Evolutionary conservation across 2,888 invertebrate species (phyloP), one percentile per base, ranked within the genome.

Genomic region (Oscheius onirici): DNA sequence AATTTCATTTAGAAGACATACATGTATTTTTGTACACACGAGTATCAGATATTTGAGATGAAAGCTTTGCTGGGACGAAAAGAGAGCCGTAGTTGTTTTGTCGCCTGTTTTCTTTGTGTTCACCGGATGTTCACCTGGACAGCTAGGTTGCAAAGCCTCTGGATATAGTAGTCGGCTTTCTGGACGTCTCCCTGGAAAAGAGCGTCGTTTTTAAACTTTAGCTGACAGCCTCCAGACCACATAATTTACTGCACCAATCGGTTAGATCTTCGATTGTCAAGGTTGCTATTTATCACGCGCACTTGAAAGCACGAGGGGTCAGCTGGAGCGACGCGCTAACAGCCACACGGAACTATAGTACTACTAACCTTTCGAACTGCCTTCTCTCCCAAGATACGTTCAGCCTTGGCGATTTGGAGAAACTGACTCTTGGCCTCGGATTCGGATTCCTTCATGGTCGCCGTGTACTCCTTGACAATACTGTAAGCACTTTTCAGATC

Each of bases 271-370:
- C 55, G 55, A 55, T 55, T 55, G 26, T 24, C 58, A 58, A 58
- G 58, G 58, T 58, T 58, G 58, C 41, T 41, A 58, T 58, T 43
- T 58, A 58, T 58, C 58, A 58, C 58, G 58, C 58, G 58, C 58
- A 58, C 58, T 58, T 20, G n/a, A 41, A 58, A 41, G 58, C 22
- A 41, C 41, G 55, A 55, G 55, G 55, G 41, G 58, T 58, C 58
- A 58, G 58, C 58, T 58, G 58, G 58, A 34, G n/a, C 34, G 58
- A 20, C 40, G 34, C n/a, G 55, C 26, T 6, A 24, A 55, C 28
- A 34, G 34, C 34, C 34, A 34, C 34, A 34, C 34, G 34, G 34
- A 34, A 34, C 34, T 34, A 34, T 34, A 34, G 34, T 34, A 8
- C 34, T 20, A 17, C 49, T 28, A 26, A 63, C 63, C 63, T 63